Conservation (phyloP, 2,888 invertebrate species). For the Cerastis leucographa region DNA sequence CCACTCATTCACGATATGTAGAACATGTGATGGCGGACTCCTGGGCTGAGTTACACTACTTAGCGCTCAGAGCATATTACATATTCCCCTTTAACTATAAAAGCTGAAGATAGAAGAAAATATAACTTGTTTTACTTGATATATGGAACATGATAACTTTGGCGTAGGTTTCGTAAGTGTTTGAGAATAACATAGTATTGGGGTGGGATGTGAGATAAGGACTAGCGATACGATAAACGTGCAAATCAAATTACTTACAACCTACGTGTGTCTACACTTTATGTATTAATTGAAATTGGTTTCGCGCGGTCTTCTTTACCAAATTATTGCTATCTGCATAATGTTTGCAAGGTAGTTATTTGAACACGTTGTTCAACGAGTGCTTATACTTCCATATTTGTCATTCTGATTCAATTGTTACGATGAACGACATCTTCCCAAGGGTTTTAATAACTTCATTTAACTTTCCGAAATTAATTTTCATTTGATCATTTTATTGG, state of each 20-base stretch:
- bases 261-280: not conserved
- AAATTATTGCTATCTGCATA: constrained; percentile 15
- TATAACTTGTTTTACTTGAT: constrained; percentile 22
- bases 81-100: constrained; percentile 11
- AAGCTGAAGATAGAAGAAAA: constrained; percentile 17
- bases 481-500: constrained; percentile 88
- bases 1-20: constrained; percentile 76
- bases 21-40: constrained; percentile 62
- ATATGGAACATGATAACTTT: constrained; percentile 38
- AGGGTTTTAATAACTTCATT: constrained; percentile 83
- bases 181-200: constrained; percentile 46
- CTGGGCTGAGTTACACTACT: constrained; percentile 44
- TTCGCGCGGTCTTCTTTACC: constrained; percentile 7
- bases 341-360: constrained; percentile 28
- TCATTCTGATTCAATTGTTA: constrained; percentile 68
- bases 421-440: constrained; percentile 75
- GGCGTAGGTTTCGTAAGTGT: constrained; percentile 43
- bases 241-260: constrained; percentile 43
- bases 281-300: constrained; percentile 34
- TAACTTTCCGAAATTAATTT: constrained; percentile 88
- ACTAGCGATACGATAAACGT: constrained; percentile 14
- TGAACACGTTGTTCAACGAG: constrained; percentile 31
- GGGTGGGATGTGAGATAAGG: constrained; percentile 20
- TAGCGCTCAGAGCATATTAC: constrained; percentile 34
- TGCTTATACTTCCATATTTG: constrained; percentile 47